Evolutionary conservation across 2,797 vertebrate species (phyloP).

Genomic region (Epinephelus malabaricus): DNA sequence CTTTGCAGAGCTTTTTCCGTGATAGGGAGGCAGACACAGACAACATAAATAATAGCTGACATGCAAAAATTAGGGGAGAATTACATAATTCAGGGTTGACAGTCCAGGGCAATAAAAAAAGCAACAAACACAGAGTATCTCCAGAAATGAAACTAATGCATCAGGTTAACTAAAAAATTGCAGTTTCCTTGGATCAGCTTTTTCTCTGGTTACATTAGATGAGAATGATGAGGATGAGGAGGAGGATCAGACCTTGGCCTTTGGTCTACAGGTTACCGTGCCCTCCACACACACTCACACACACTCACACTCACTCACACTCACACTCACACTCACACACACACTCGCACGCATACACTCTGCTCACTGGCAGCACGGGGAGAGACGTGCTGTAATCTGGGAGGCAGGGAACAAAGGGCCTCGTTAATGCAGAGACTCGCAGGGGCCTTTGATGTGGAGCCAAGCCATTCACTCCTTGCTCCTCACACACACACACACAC

Average conservation of each 20-base stretch:
- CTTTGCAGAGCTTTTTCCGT: not conserved
- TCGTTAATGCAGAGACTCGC: slow-evolving; percentile 96
- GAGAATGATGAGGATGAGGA: slow-evolving; percentile 41
- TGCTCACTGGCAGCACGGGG: slow-evolving; percentile 85
- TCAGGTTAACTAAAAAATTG: not conserved
- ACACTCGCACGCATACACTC: slow-evolving; percentile 40
- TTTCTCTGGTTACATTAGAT: slow-evolving; percentile 45
- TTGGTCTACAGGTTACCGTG: slow-evolving; percentile 84
- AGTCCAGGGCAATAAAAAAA: not conserved
- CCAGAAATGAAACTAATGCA: not conserved
- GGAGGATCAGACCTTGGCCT: slow-evolving; percentile 72
- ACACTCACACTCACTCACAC: slow-evolving; percentile 17
- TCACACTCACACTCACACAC: slow-evolving; percentile 26
- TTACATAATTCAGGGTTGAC: not conserved
- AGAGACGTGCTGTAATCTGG: slow-evolving; percentile 93
- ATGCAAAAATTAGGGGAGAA: not conserved
- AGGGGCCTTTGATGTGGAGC: slow-evolving; percentile 95
- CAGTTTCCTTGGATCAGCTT: slow-evolving; percentile 12
- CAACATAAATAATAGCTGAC: not conserved
- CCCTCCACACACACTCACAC: slow-evolving; percentile 50
- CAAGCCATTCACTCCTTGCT: slow-evolving; percentile 92
- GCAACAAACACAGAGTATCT: not conserved
- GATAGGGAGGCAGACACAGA: not conserved
- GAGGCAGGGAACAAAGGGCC: slow-evolving; percentile 95
- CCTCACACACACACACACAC: slow-evolving; percentile 73